Percentiles rank a stretch among this genome's conserved stretches.
phyloP scores from a whole-genome alignment of 2,888 invertebrate species.

The Caenorhabditis panamensis region DNA sequence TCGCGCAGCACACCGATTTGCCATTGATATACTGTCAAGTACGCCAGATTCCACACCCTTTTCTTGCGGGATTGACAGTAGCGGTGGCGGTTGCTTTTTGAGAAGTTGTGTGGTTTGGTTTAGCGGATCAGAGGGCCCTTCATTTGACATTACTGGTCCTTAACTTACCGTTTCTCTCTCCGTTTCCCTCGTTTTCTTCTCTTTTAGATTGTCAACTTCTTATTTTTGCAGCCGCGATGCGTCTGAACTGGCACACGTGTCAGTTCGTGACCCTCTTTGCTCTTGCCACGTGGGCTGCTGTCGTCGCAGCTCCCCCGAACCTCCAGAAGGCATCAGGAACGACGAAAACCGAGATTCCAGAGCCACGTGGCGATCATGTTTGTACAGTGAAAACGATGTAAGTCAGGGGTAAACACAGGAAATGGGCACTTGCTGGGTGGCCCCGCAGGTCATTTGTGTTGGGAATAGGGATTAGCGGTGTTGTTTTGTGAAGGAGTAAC shows the following conservation, averaged over 20 bases:
- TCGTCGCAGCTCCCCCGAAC: conserved; percentile 16
- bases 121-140: no score
- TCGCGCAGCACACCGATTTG: no score
- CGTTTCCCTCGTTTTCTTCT: neutral
- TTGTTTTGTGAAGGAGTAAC: neutral
- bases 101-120: no score
- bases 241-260: neutral
- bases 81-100: no score
- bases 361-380: conserved; percentile 69
- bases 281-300: conserved; percentile 19
- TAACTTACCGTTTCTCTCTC: neutral
- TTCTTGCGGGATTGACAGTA: no score
- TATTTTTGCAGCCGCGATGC: conserved; percentile 4
- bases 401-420: conserved; percentile 23
- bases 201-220: neutral
- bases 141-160: no score
- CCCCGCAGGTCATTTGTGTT: neutral
- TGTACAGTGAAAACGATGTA: conserved; percentile 69
- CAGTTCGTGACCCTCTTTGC: neutral
- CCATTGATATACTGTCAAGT: no score
- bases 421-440: conserved; percentile 6
- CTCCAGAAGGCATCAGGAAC: neutral
- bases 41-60: no score
- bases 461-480: conserved; percentile 4
- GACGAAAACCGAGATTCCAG: neutral